Evolutionary conservation across 1,140 invertebrate genomes (phyloP).

Genomic region (Muscidifurax raptorellus): DNA sequence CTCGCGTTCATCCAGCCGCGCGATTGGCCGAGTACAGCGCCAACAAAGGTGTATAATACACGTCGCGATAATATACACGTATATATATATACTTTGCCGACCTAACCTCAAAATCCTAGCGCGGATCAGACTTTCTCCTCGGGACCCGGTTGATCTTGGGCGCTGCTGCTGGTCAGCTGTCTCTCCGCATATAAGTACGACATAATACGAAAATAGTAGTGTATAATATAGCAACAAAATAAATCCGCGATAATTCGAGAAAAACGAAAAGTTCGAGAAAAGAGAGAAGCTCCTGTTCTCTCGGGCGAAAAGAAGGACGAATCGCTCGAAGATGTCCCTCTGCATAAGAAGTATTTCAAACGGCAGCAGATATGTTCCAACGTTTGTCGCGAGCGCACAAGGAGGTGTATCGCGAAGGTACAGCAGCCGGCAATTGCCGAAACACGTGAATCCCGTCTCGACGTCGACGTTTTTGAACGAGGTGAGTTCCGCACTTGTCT

Average conservation of each 20-base stretch:
- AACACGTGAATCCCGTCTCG: conserved; percentile 53
- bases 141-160: not conserved
- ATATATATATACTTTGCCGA: not conserved
- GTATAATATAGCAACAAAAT: conserved; percentile 13
- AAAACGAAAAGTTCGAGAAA: not conserved
- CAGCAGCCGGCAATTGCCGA: conserved; percentile 58
- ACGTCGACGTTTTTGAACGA: conserved; percentile 59
- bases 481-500: conserved; percentile 52
- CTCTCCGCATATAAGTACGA: not conserved
- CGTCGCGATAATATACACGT: not conserved
- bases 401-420: not conserved
- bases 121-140: not conserved
- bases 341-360: conserved; percentile 63
- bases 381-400: conserved; percentile 48
- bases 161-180: conserved; percentile 36
- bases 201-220: conserved; percentile 13
- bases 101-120: not conserved
- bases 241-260: not conserved
- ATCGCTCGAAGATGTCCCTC: conserved; percentile 63
- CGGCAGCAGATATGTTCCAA: conserved; percentile 58
- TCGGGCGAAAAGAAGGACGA: not conserved
- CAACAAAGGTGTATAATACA: no score
- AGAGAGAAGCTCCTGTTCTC: not conserved
- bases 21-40: not conserved
- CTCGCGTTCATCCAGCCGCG: not conserved